phyloP scores from a whole-genome alignment of 2,113 vertebrate genomes.

The Sebastes schlegelii region DNA sequence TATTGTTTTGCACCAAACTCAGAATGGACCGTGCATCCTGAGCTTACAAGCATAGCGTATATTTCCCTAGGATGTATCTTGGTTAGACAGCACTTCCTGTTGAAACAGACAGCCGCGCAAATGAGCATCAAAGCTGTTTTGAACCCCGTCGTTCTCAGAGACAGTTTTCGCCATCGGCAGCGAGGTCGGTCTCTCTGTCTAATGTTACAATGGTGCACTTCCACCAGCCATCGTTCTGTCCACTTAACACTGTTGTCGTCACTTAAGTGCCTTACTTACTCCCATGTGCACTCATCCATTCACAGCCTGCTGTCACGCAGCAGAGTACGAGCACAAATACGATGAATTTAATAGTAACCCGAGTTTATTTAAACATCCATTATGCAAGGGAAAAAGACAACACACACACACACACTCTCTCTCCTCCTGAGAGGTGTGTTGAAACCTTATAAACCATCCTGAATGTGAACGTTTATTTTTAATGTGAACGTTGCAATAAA shows the following conservation, averaged over 20 bases:
- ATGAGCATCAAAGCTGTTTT: constrained; percentile 27
- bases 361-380: constrained; percentile 48
- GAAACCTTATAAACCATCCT: constrained; percentile 38
- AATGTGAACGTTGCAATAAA: constrained; percentile 78
- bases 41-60: neutral
- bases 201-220: constrained; percentile 41
- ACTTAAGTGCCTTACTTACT: constrained; percentile 83
- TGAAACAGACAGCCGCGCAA: neutral
- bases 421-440: constrained; percentile 18
- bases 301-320: constrained; percentile 60
- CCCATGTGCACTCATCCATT: constrained; percentile 61
- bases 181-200: constrained; percentile 6
- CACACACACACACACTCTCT: neutral
- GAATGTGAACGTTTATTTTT: constrained; percentile 69
- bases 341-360: constrained; percentile 33
- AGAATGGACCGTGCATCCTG: neutral
- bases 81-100: neutral
- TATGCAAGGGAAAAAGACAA: constrained; percentile 65
- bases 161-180: constrained; percentile 25
- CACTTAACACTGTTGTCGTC: constrained; percentile 69
- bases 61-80: neutral
- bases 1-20: constrained; percentile 64
- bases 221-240: constrained; percentile 55
- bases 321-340: constrained; percentile 73
- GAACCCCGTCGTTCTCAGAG: constrained; percentile 17